These are phyloP conservation scores for Dascyllus trimaculatus DNA, from an alignment of 2,113 vertebrate species.

Conservation along the genomic window DNA sequence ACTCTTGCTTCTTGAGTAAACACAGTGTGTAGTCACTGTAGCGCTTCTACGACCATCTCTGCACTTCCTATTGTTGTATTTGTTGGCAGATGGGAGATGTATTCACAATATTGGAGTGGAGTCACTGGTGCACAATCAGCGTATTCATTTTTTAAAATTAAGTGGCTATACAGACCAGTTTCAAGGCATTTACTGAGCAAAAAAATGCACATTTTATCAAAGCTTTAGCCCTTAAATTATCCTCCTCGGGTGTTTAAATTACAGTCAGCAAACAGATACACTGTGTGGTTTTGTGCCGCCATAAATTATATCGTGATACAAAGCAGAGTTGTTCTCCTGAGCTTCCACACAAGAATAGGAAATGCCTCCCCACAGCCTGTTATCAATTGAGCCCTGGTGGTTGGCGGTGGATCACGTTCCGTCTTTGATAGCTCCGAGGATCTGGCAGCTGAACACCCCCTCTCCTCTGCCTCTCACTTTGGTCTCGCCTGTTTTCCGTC, in stretches of 20 bases:
- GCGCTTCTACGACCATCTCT: slow-evolving; percentile 19
- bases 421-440: slow-evolving; percentile 68
- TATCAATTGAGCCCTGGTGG: slow-evolving; percentile 67
- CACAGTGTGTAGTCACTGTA: slow-evolving; percentile 42
- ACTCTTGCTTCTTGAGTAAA: slow-evolving; percentile 60
- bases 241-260: slow-evolving; percentile 8
- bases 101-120: background rate
- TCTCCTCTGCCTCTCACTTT: slow-evolving; percentile 56
- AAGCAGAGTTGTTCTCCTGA: slow-evolving; percentile 1
- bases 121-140: too few species aligned
- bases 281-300: background rate
- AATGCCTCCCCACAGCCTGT: slow-evolving; percentile 58
- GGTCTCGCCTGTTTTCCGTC: slow-evolving; percentile 70
- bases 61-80: slow-evolving; percentile 25
- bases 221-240: background rate
- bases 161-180: background rate
- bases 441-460: slow-evolving; percentile 60
- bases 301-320: slow-evolving; percentile 20
- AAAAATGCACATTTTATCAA: background rate
- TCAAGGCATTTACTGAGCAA: background rate
- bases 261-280: slow-evolving; percentile 10
- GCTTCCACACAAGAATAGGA: slow-evolving; percentile 51
- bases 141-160: background rate
- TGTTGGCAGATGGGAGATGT: background rate
- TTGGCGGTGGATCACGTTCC: slow-evolving; percentile 62